Percentiles rank a stretch among this genome's conserved stretches.
Evolutionary conservation across 2,888 invertebrate genomes (phyloP).

Genomic region (Cryptops parisi): DNA sequence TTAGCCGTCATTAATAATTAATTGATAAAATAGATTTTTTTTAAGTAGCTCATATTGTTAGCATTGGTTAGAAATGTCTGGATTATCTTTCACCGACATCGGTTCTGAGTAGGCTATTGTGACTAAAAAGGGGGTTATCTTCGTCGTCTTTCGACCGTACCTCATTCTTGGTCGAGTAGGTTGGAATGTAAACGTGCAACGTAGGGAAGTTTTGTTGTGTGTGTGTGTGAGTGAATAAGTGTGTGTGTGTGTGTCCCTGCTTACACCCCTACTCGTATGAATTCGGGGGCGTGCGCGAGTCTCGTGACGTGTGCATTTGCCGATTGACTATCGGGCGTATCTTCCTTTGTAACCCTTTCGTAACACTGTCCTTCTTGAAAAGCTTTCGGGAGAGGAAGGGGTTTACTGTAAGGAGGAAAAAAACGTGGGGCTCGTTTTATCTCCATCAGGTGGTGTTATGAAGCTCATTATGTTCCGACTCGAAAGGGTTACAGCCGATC

Average conservation of each 20-base stretch:
- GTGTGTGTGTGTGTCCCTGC: background rate
- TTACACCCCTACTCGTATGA: background rate
- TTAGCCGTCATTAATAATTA: too few relatives aligned
- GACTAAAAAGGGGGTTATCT: too few relatives aligned
- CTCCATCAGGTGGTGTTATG: background rate
- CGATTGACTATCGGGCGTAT: too few relatives aligned
- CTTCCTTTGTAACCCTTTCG: background rate
- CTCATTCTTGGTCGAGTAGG: background rate
- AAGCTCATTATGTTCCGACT: background rate
- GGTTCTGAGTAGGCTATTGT: too few relatives aligned
- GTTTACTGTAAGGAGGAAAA: background rate
- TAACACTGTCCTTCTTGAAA: background rate
- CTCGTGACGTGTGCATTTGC: background rate
- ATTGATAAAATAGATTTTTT: too few relatives aligned
- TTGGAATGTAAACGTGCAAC: too few relatives aligned
- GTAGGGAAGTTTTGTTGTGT: too few relatives aligned
- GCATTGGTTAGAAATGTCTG: too few relatives aligned
- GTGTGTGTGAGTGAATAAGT: too few relatives aligned
- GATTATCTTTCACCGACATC: too few relatives aligned
- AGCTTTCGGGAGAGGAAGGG: background rate
- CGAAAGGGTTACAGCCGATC: background rate
- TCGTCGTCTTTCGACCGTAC: too few relatives aligned
- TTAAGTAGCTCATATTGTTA: too few relatives aligned
- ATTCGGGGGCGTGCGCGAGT: background rate
- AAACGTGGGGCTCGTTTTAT: background rate